These are phyloP conservation scores for Drosophila nigrodunni DNA, from an alignment of 1,140 invertebrate species.

Conservation along the genomic window DNA sequence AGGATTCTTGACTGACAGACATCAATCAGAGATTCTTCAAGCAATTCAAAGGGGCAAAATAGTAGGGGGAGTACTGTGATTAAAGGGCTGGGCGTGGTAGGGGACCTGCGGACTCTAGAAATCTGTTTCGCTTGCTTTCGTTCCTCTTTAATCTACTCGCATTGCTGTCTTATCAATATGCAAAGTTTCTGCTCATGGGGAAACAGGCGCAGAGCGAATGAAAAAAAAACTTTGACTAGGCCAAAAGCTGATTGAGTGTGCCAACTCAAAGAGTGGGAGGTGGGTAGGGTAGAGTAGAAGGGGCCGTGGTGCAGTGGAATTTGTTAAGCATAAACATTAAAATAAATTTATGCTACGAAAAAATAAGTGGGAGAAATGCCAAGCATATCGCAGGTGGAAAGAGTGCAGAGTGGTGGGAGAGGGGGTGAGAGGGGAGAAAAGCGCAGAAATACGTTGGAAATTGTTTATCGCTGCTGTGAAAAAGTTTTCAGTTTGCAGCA, in stretches of 20 bases:
- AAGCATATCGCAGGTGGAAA: background rate
- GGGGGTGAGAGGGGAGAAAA: background rate
- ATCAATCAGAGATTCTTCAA: constrained; percentile 69
- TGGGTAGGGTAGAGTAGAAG: background rate
- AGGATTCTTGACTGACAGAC: constrained; percentile 69
- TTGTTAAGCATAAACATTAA: constrained; percentile 81
- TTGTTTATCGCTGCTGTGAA: constrained; percentile 76
- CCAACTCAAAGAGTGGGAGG: background rate
- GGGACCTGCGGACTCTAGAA: no score
- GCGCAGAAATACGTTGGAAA: constrained; percentile 58
- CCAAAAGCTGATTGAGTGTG: constrained; percentile 39
- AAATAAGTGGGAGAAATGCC: constrained; percentile 16
- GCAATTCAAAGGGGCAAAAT: constrained; percentile 24
- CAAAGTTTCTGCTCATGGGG: constrained; percentile 54
- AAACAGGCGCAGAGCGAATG: constrained; percentile 11
- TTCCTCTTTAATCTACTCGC: constrained; percentile 58
- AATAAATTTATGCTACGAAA: constrained; percentile 81
- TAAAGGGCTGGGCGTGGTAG: background rate
- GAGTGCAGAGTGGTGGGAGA: background rate
- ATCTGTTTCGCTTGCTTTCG: constrained; percentile 1
- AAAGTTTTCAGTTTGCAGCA: constrained; percentile 63
- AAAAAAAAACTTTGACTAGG: constrained; percentile 56
- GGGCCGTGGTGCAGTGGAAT: constrained; percentile 52
- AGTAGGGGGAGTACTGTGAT: background rate
- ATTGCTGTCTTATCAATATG: constrained; percentile 72